phyloP scores from a whole-genome alignment of 2,888 invertebrate genomes.

The Emmelina monodactyla region DNA sequence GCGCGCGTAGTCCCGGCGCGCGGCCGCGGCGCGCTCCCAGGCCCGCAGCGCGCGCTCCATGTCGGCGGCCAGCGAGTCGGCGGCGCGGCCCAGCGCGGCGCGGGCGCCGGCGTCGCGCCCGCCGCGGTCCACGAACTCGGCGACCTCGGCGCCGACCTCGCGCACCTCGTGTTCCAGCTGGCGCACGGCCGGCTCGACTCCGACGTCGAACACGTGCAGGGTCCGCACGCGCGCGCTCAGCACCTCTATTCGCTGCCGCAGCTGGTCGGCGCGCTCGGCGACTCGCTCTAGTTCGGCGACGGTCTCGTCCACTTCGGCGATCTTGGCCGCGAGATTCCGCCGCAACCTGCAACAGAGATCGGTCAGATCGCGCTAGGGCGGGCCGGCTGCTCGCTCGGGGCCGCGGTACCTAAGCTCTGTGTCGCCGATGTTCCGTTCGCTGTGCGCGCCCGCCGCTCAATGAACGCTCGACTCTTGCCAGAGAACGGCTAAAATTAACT shows the following conservation, averaged over 20 bases:
- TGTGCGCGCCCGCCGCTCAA: slow-evolving; percentile 61
- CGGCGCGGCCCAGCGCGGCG: slow-evolving; percentile 77
- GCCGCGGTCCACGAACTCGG: slow-evolving; percentile 78
- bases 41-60: slow-evolving; percentile 91
- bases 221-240: slow-evolving; percentile 71
- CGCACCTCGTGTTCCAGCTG: slow-evolving; percentile 73
- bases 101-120: slow-evolving; percentile 79
- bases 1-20: slow-evolving; percentile 79
- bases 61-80: slow-evolving; percentile 78
- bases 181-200: slow-evolving; percentile 71
- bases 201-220: slow-evolving; percentile 81
- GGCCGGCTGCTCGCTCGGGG: slow-evolving; percentile 30
- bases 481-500: slow-evolving; percentile 54
- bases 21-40: slow-evolving; percentile 84
- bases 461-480: slow-evolving; percentile 49
- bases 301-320: slow-evolving; percentile 76
- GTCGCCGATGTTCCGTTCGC: slow-evolving; percentile 59
- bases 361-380: slow-evolving; percentile 13
- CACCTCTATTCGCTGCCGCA: slow-evolving; percentile 73
- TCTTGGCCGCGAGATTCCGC: slow-evolving; percentile 78
- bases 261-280: slow-evolving; percentile 73
- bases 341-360: slow-evolving; percentile 75
- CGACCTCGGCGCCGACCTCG: slow-evolving; percentile 69
- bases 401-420: slow-evolving; percentile 52
- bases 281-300: slow-evolving; percentile 78